Conservation (phyloP, 2,797 vertebrate genomes). For the Mormyrops boulengeri region DNA sequence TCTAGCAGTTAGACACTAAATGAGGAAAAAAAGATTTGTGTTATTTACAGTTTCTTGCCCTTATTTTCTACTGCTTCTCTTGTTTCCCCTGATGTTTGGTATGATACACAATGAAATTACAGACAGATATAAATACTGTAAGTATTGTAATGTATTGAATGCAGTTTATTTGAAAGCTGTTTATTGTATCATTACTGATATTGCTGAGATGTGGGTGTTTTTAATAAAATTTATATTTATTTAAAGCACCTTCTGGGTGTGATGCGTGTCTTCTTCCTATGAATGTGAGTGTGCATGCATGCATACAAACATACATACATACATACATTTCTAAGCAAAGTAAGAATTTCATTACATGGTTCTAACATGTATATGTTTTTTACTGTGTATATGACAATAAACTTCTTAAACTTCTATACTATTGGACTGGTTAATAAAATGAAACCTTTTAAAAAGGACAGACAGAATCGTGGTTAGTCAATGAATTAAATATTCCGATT, state of each 20-base stretch:
- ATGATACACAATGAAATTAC: conserved; percentile 69
- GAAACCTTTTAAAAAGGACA: not conserved
- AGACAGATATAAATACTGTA: conserved; percentile 97
- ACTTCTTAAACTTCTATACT: not conserved
- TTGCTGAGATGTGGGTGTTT: conserved; percentile 98
- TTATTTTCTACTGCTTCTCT: conserved; percentile 66
- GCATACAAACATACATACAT: not conserved
- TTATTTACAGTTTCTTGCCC: conserved; percentile 69
- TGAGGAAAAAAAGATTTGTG: conserved; percentile 54
- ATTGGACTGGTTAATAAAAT: not conserved
- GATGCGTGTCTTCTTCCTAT: not conserved
- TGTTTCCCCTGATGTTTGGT: conserved; percentile 78
- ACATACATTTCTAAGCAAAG: too few species aligned
- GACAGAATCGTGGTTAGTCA: conserved; percentile 14
- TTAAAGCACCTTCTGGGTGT: conserved; percentile 74
- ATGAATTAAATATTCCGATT: conserved; percentile 8
- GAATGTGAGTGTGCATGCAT: not conserved
- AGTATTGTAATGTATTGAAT: conserved; percentile 99
- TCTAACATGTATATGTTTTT: too few species aligned
- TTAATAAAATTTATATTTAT: conserved; percentile 99
- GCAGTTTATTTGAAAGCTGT: conserved; percentile 99
- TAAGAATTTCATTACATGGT: too few species aligned
- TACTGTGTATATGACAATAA: too few species aligned
- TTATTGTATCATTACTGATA: conserved; percentile 99
- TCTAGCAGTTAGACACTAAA: conserved; percentile 95